Conservation (phyloP, 2,113 vertebrate species). For the Misgurnus mizolepis region DNA sequence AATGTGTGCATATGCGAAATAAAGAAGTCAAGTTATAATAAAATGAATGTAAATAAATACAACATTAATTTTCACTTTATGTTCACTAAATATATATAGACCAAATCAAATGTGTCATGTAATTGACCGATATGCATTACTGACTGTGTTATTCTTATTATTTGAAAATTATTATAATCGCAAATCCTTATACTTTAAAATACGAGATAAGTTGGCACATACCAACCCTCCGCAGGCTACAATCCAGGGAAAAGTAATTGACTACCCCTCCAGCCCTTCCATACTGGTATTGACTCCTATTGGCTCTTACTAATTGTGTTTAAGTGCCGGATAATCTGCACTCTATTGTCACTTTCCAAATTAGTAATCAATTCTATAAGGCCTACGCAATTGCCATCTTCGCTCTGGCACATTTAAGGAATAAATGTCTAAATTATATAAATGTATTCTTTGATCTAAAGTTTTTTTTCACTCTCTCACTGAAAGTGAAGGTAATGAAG, state of each 20-base stretch:
- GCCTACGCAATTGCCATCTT: conserved; percentile 63
- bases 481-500: conserved; percentile 21
- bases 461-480: conserved; percentile 26
- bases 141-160: too few species aligned
- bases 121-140: too few species aligned
- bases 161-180: too few species aligned
- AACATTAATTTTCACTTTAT: too few species aligned
- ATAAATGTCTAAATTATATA: conserved; percentile 38
- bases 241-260: conserved; percentile 60
- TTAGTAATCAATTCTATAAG: conserved; percentile 66
- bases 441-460: conserved; percentile 24
- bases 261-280: conserved; percentile 55
- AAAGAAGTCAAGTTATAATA: too few species aligned
- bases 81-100: too few species aligned
- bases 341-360: conserved; percentile 70
- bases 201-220: neutral
- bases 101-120: too few species aligned
- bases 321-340: conserved; percentile 69
- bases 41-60: too few species aligned
- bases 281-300: conserved; percentile 66
- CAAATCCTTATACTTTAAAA: too few species aligned
- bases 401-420: conserved; percentile 17
- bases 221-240: conserved; percentile 8
- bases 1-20: too few species aligned
- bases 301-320: conserved; percentile 70